Evolutionary conservation across 1,140 invertebrate genomes (phyloP).

Genomic region (Bombus affinis): DNA sequence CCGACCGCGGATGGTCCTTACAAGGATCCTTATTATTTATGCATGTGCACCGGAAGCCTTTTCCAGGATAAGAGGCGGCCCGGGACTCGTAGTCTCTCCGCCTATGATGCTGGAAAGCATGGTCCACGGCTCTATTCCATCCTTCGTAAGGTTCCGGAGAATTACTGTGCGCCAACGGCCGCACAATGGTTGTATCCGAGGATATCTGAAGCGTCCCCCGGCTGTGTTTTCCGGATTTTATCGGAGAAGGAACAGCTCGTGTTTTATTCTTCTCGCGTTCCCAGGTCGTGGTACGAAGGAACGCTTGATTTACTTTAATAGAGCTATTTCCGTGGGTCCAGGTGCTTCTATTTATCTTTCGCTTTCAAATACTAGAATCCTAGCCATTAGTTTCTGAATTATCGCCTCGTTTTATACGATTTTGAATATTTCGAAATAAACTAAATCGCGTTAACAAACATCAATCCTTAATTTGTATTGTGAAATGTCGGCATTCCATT

Average conservation of each 20-base stretch:
- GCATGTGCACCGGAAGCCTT: slow-evolving; percentile 73
- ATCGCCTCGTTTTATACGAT: neutral
- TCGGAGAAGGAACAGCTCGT: slow-evolving; percentile 31
- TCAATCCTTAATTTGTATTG: neutral
- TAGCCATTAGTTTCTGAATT: neutral
- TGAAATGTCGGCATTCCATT: neutral
- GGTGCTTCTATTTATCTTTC: neutral
- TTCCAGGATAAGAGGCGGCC: slow-evolving; percentile 68
- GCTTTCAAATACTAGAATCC: too few species aligned
- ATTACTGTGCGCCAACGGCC: slow-evolving; percentile 40
- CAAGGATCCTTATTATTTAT: slow-evolving; percentile 77
- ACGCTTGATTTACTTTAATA: slow-evolving; percentile 35
- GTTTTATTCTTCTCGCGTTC: slow-evolving; percentile 33
- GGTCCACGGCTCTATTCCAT: neutral
- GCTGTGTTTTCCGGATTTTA: slow-evolving; percentile 35
- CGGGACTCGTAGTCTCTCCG: slow-evolving; percentile 54
- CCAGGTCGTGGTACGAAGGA: neutral
- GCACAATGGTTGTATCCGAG: slow-evolving; percentile 20
- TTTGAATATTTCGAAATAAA: neutral
- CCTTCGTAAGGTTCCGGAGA: slow-evolving; percentile 28
- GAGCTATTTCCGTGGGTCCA: slow-evolving; percentile 15
- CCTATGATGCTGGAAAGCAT: slow-evolving; percentile 39
- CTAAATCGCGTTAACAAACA: neutral
- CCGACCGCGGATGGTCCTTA: slow-evolving; percentile 70
- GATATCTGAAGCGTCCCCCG: slow-evolving; percentile 16